Conservation (phyloP, 2,888 invertebrate genomes). For the Dynastes tityus region DNA sequence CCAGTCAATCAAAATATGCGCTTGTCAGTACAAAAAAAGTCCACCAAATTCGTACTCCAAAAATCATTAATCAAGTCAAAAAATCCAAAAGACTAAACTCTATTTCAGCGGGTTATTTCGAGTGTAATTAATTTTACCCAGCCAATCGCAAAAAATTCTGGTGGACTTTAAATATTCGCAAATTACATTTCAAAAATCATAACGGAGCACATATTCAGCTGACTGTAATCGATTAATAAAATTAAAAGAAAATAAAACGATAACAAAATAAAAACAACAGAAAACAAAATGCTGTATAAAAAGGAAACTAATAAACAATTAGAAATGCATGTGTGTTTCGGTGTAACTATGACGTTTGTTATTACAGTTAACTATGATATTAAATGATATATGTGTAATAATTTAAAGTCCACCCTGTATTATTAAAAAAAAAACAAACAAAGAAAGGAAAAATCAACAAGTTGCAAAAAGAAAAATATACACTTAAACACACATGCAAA, state of each 20-base stretch:
- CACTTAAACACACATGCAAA: conserved; percentile 52
- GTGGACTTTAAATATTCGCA: conserved; percentile 71
- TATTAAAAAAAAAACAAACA: conserved; percentile 32
- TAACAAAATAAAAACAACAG: conserved; percentile 26
- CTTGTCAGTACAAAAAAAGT: conserved; percentile 58
- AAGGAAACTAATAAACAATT: background rate
- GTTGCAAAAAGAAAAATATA: conserved; percentile 31
- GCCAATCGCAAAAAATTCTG: conserved; percentile 53
- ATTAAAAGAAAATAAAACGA: background rate
- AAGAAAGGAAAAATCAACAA: no score
- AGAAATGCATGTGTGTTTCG: conserved; percentile 59
- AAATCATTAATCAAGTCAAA: conserved; percentile 38
- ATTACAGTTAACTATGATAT: conserved; percentile 50
- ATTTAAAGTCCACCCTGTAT: conserved; percentile 73
- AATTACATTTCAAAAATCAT: background rate
- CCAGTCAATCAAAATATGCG: conserved; percentile 70
- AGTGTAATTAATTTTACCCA: conserved; percentile 35
- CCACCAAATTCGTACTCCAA: conserved; percentile 48
- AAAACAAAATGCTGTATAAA: conserved; percentile 4
- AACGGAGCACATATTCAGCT: conserved; percentile 65
- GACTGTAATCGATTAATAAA: conserved; percentile 41
- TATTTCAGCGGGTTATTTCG: conserved; percentile 46
- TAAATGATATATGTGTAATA: conserved; percentile 61
- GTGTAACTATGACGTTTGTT: conserved; percentile 54
- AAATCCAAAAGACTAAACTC: conserved; percentile 48